Base-by-base conservation (phyloP, 2,888 invertebrate genomes). In the Prionchulus punctatus region DNA sequence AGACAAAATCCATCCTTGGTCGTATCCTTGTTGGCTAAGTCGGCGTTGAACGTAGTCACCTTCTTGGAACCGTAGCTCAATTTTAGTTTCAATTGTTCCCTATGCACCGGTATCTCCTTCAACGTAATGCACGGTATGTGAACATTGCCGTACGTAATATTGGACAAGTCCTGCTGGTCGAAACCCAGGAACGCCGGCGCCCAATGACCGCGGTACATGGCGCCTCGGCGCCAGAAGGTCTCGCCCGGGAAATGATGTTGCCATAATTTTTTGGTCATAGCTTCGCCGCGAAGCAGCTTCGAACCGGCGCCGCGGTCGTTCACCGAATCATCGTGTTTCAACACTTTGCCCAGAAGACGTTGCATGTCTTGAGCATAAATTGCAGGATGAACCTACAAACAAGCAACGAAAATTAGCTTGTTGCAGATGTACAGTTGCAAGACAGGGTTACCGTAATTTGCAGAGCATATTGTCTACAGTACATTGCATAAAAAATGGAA, bases 301-400 rank as follows among this genome's bases (percentile, higher is more conserved):
- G 74, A 74, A 30, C 72, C 71, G 18, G 68, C 65, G n/a, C 64
- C 62, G 31, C 76, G 64, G 59, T 76, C 75, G 59, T 71, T 74
- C 28, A 75, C 71, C 2, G 73, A 66, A 60, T 76, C 75, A 62
- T 76, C 75, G 62, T 76, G 76, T 59, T 72, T 72, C 57, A 76
- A 69, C 43, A 75, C 61, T 42, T 67, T 57, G 4, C 67, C 66
- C 47, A 67, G 63, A 12, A 63, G 43, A 42, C 45, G 53, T 18
- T n/a, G 21, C 4, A 30, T 49, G 47, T 60, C 56, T n/a, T 23
- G 21, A 23, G 27, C 30, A 36, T 60, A 68, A 50, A 63, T 62
- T 36, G 63, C 55, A 23, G 68, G 68, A 58, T 68, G 67, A 31
- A 67, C 66, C 65, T 65, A 51, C 54, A 47, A 25, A 12, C 18